A percentile compares a stretch with the other conserved stretches of the same genome.
Evolutionary conservation across 2,888 invertebrate species (phyloP).

Genomic region (Drosophila prolongata): DNA sequence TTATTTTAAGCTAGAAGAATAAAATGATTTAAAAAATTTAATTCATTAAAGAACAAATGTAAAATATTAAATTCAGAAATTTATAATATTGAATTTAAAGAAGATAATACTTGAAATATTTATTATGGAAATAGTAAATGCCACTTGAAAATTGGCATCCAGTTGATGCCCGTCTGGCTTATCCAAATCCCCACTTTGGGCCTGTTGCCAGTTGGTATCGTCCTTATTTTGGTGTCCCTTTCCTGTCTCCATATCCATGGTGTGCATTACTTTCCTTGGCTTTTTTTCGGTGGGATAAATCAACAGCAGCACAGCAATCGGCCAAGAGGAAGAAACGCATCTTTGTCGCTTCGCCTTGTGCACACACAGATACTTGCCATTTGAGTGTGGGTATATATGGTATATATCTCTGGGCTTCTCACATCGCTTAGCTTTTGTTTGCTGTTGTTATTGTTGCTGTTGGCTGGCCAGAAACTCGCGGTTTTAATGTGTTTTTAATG

Average conservation of each 20-base stretch:
- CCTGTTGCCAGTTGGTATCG: conserved; percentile 8
- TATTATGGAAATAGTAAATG: no score
- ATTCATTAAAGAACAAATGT: no score
- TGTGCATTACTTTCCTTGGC: conserved; percentile 1
- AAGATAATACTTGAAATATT: no score
- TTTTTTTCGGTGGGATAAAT: conserved; percentile 13
- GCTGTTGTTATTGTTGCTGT: conserved; percentile 31
- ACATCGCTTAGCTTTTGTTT: conserved; percentile 78
- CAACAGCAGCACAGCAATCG: conserved; percentile 24
- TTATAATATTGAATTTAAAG: no score
- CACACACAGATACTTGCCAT: conserved; percentile 24
- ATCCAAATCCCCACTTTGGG: conserved; percentile 1
- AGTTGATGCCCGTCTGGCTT: conserved; percentile 3
- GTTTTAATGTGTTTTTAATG: conserved; percentile 81
- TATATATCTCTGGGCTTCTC: conserved; percentile 66
- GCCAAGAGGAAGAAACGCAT: conserved; percentile 32
- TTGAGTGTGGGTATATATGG: conserved; percentile 10
- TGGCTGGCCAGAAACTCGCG: conserved; percentile 73
- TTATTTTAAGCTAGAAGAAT: no score
- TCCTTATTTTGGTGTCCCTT: neutral
- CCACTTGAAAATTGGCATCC: conserved; percentile 4
- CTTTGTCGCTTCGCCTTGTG: conserved; percentile 41
- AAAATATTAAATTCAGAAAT: neutral
- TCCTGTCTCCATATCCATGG: neutral
- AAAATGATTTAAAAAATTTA: no score